Percentiles rank a stretch among this genome's conserved stretches.
phyloP scores from a whole-genome alignment of 2,888 invertebrate species.

The Epistrophella euchroma region DNA sequence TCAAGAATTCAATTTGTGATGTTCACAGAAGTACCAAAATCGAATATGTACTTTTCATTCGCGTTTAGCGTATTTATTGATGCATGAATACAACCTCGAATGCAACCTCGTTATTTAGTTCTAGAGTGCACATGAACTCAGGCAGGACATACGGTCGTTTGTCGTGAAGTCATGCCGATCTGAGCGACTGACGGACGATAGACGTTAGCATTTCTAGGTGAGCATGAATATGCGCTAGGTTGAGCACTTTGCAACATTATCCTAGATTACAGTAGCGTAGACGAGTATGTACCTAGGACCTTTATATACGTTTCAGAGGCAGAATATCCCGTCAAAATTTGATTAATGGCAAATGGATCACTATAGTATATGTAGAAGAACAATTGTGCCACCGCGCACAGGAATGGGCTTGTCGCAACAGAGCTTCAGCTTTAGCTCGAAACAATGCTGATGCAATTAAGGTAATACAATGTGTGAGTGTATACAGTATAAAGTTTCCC shows the following conservation, averaged over 20 bases:
- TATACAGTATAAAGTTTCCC: neutral
- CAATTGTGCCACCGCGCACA: neutral
- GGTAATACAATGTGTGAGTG: constrained; percentile 64
- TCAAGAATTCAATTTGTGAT: constrained; percentile 52
- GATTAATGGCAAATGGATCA: constrained; percentile 67
- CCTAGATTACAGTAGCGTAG: constrained; percentile 46
- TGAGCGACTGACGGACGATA: constrained; percentile 11
- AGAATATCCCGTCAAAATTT: constrained; percentile 52
- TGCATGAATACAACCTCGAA: constrained; percentile 46
- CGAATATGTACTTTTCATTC: constrained; percentile 1
- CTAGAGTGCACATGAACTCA: constrained; percentile 1
- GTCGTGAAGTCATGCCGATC: neutral
- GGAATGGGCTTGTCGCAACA: constrained; percentile 37
- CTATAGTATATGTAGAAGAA: neutral
- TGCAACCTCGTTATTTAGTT: constrained; percentile 48
- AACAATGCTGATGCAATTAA: constrained; percentile 61
- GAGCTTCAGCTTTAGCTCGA: neutral
- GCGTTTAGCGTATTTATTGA: constrained; percentile 33
- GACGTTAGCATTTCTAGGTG: neutral
- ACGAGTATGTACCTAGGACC: neutral
- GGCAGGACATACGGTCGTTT: neutral
- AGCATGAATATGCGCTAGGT: constrained; percentile 10
- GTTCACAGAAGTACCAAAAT: constrained; percentile 15
- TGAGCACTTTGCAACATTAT: constrained; percentile 57
- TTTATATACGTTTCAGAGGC: constrained; percentile 41